Evolutionary conservation across 1,140 invertebrate genomes (phyloP), one percentile per base, ranked within the genome.

Genomic region (Temnothorax nylanderi): DNA sequence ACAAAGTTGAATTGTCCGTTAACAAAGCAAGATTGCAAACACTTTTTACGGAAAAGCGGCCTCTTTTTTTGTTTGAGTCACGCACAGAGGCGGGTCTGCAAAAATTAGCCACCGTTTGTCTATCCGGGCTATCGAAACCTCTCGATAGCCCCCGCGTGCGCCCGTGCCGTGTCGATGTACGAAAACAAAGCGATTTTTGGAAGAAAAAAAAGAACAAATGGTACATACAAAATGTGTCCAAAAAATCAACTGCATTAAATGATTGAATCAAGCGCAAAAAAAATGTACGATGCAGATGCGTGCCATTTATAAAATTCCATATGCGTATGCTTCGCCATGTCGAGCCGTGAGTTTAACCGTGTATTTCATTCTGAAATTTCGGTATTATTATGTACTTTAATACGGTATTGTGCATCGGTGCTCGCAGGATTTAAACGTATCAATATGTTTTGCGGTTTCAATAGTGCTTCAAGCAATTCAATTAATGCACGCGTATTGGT

Each of bases 1-100:
- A 71, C 69, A 89, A 93, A 94, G 93, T 93, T 93, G 91, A 94
- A 94, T 94, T 90, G 90, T 84, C 88, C 88, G 91, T 92, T 91
- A 92, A 92, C 90, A 86, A 90, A 88, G 90, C 90, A 92, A 93
- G 92, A 90, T 89, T 89, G 89, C 92, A 92, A 92, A 89, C 88
- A 92, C 74, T 92, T 89, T 92, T 89, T 91, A 67, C 51, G 34
- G 51, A 41, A 72, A 85, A 26, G 26, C 58, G 51, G 56, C 26
- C 81, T 69, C 51, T 76, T 74, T 75, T 74, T 84, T 80, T 75
- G 87, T 88, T 85, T 88, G 58, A 75, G 80, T 75, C 69, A 69
- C 65, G 49, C 58, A 75, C 71, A 84, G 87, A 41, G 81, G 67
- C 44, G 69, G 44, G 85, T 87, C 88, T 51, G 44, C 51, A 72